Base-by-base conservation (phyloP, 2,888 invertebrate species). In the Scaptomyza polygonia region DNA sequence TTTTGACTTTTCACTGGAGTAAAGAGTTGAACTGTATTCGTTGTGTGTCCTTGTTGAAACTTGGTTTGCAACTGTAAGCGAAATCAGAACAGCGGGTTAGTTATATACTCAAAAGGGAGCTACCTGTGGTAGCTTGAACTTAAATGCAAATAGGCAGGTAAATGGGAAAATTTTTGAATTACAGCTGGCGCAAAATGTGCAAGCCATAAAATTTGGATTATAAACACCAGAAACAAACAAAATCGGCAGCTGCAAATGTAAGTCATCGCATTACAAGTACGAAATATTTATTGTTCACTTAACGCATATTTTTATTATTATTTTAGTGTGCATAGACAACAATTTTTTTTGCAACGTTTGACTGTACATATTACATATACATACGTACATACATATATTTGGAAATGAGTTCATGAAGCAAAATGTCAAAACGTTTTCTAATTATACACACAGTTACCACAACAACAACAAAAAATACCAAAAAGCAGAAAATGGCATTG, bases 11-110 rank as follows among this genome's bases (percentile, higher is more conserved):
- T 18, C 11, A 12, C 32, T 55, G 14, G 43, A 9, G 5, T 29
- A 63, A 66, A 61, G 64, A 67, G 66, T 66, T 56, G 6, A 43
- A 65, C 64, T 67, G 63, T 52, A 9, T 39, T 43, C 34, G 21
- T 18, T 40, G 48, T 49, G 49, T 49, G 32, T 25, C 14, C 34
- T 4, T 34, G 42, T 74, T 66, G 62, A 83, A 76, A 63, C 64
- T 72, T 53, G 45, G 44, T 76, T 70, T 64, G 64, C 54, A 80
- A 83, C 83, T 83, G 83, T 32, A 83, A 78, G 5, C n/a, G 63
- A 59, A 18, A 45, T 18, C 9, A 56, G 21, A 57, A 47, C 54
- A 55, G 25, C 42, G n/a, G 21, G 44, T 80, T 49, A 68, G 39
- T 83, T 83, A 62, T 85, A 83, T 80, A 79, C 36, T 6, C 21